Conservation (phyloP, 2,888 invertebrate species). For the Tridacna crocea region DNA sequence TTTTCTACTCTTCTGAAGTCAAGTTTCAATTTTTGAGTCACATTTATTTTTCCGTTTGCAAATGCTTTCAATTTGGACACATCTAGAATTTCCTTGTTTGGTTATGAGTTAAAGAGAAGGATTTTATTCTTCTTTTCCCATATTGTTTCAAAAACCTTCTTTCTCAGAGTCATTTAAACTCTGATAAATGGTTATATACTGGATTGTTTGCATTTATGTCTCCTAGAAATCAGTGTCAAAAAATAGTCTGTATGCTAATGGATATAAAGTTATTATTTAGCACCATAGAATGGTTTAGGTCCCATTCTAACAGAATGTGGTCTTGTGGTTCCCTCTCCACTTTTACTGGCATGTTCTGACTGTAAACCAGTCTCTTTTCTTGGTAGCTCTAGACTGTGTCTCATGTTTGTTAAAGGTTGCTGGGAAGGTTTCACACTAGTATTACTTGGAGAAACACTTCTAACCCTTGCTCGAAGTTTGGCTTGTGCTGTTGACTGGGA, state of each 20-base stretch:
- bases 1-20: background rate
- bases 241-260: too few relatives aligned
- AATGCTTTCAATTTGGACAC: too few relatives aligned
- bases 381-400: conserved; percentile 75
- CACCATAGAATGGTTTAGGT: conserved; percentile 80
- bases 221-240: too few relatives aligned
- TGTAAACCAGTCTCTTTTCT: conserved; percentile 38
- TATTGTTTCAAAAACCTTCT: too few relatives aligned
- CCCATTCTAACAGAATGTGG: conserved; percentile 74
- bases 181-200: too few relatives aligned
- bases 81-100: too few relatives aligned
- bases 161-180: too few relatives aligned
- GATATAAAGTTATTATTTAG: conserved; percentile 51
- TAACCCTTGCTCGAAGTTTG: conserved; percentile 57
- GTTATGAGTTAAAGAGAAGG: too few relatives aligned
- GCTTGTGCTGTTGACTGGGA: conserved; percentile 24
- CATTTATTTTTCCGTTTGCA: too few relatives aligned
- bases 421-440: conserved; percentile 38
- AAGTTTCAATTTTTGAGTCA: too few relatives aligned
- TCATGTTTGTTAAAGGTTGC: conserved; percentile 52
- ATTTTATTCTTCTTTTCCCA: too few relatives aligned
- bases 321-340: conserved; percentile 59
- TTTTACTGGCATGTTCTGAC: conserved; percentile 52
- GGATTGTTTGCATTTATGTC: too few relatives aligned
- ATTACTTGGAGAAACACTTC: conserved; percentile 67